Percentiles rank a stretch among this genome's conserved stretches.
phyloP scores from a whole-genome alignment of 2,888 invertebrate genomes.

The Xanthia icteritia region DNA sequence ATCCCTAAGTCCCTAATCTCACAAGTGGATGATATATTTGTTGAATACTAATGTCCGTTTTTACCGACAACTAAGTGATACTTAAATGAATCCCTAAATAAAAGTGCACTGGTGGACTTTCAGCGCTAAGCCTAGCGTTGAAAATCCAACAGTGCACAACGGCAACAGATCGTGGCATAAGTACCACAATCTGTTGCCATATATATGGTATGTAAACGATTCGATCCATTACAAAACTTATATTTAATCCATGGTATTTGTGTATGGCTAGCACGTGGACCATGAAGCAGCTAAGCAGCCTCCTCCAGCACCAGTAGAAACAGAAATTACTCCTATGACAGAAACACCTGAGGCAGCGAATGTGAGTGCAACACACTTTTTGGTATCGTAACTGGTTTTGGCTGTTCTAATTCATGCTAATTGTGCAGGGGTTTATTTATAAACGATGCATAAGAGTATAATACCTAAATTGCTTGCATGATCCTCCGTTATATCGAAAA shows the following conservation, averaged over 20 bases:
- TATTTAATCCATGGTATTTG: background rate
- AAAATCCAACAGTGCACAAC: no score
- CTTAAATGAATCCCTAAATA: no score
- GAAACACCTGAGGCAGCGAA: constrained; percentile 48
- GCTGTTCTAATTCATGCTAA: background rate
- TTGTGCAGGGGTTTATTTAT: background rate
- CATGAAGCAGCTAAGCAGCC: constrained; percentile 67
- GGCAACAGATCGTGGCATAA: no score
- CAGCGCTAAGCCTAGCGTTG: no score
- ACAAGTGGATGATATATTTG: no score
- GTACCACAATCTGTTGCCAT: no score
- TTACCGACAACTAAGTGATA: no score
- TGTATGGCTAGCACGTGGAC: constrained; percentile 76
- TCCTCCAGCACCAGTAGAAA: constrained; percentile 34
- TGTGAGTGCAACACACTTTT: constrained; percentile 43
- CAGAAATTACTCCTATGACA: constrained; percentile 26
- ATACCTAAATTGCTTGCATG: no score
- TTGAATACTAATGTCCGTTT: background rate
- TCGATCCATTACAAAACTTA: background rate
- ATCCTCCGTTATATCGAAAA: no score
- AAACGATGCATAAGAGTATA: background rate
- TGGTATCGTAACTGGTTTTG: constrained; percentile 47
- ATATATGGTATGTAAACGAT: background rate
- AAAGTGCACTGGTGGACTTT: no score
- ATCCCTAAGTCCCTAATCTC: no score